These are phyloP conservation scores for Notoglanidium macrostoma DNA, from an alignment of 2,797 vertebrate genomes.

Conservation along the genomic window DNA sequence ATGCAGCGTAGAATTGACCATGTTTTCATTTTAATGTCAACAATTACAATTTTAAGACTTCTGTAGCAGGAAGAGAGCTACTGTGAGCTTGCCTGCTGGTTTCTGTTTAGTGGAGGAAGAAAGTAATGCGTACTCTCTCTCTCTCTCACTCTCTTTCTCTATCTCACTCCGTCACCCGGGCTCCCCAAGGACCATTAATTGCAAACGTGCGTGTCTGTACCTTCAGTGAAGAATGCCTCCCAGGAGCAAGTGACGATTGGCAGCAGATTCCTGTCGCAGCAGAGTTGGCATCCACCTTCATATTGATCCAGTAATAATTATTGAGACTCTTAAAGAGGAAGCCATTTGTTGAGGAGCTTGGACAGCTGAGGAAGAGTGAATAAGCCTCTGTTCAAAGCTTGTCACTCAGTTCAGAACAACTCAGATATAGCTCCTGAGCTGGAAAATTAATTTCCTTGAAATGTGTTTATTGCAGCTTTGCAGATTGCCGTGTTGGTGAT, in stretches of 20 bases:
- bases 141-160: not conserved
- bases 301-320: conserved; percentile 48
- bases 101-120: not conserved
- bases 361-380: not conserved
- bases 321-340: conserved; percentile 43
- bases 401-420: conserved; percentile 6
- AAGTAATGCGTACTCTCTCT: too few species aligned
- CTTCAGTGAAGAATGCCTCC: conserved; percentile 17
- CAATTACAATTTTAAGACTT: not conserved
- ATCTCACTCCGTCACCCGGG: not conserved
- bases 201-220: conserved; percentile 9
- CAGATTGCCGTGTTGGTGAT: conserved; percentile 3
- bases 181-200: conserved; percentile 33
- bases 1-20: too few species aligned
- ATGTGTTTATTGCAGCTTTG: not conserved
- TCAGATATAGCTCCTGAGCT: not conserved
- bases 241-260: conserved; percentile 12
- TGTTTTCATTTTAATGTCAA: too few species aligned
- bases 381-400: not conserved
- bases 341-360: not conserved
- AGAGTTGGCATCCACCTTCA: conserved; percentile 3
- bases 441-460: conserved; percentile 22
- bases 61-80: conserved; percentile 25
- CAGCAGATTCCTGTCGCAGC: conserved; percentile 1
- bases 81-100: not conserved